Evolutionary conservation across 2,113 vertebrate species (phyloP), one percentile per base, ranked within the genome.

Genomic region (Tautogolabrus adspersus): DNA sequence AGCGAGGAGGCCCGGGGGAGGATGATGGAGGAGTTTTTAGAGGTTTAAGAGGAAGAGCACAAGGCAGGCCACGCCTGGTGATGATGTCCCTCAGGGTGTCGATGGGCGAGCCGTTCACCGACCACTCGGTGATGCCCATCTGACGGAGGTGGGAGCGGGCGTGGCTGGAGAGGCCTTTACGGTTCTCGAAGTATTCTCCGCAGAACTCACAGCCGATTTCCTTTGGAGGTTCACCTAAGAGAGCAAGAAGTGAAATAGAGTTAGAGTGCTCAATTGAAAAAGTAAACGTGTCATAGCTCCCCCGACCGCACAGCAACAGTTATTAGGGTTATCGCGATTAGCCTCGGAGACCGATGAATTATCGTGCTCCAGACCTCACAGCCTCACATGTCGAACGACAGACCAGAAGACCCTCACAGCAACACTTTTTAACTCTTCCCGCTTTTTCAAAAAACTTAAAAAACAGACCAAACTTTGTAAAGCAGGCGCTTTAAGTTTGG

Each of bases 81-180:
- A 95, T 94, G 80, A 96, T 83, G 64, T 96, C 97, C 55, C 96
- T 93, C 21, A 98, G 93, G 0, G 97, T 98, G 90, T 98, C 97
- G 13, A 98, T 98, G 57, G 97, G 97, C 0, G 97, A 98, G 55
- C 97, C 97, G 6, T 98, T 98, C 80, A 98, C 97, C 0, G 95
- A 96, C 97, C 97, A 98, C 90, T 98, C 96, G 0, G 97, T 98
- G 66, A 99, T 97, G 9, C 97, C 97, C 96, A 99, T 97, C 88
- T 99, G 97, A 0, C 97, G 95, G 57, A 98, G 92, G 92, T 99
- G 97, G 12, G 97, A 98, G 49, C 97, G 96, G 0, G 97, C 97
- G 16, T 99, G 97, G 90, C 97, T 99, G 0, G 97, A 98, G 0
- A 98, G 94, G 5, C 97, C 97, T 87, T 98, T 98, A 2, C 97